A percentile compares a stretch with the other conserved stretches of the same genome.
These are phyloP conservation scores for Sylvietta virens DNA, from an alignment of 2,113 vertebrate genomes.

Conservation along the genomic window DNA sequence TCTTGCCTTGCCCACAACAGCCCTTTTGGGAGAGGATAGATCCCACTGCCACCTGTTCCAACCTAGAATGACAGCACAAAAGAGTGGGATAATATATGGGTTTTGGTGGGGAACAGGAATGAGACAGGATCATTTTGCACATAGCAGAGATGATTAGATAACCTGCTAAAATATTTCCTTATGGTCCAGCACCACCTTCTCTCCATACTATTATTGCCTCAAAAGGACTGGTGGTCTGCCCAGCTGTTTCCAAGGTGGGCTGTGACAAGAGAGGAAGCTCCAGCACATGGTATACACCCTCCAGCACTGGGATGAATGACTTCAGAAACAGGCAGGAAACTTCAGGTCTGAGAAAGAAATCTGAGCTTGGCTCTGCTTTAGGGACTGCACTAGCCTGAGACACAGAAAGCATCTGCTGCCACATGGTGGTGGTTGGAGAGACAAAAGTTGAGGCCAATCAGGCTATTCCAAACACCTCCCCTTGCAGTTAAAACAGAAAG, in stretches of 20 bases:
- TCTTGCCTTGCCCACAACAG: not conserved
- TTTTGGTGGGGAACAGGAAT: not conserved
- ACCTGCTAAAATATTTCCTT: not conserved
- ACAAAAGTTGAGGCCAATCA: not conserved
- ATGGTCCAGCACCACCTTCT: not conserved
- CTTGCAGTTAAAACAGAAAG: not conserved
- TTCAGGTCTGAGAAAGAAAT: not conserved
- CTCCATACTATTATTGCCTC: rapidly evolving
- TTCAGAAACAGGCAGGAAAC: not conserved
- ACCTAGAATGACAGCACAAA: not conserved
- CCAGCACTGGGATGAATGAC: not conserved
- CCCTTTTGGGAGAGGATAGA: not conserved
- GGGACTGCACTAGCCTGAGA: not conserved
- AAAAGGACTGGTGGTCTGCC: not conserved
- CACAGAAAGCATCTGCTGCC: slow-evolving; percentile 41
- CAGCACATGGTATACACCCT: not conserved
- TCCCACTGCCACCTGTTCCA: not conserved
- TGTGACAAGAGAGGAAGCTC: not conserved
- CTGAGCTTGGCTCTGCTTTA: not conserved
- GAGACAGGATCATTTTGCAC: not conserved
- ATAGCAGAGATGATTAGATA: not conserved
- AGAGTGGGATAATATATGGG: rapidly evolving
- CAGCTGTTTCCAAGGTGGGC: not conserved
- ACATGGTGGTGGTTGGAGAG: not conserved
- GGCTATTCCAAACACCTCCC: not conserved